Base-by-base conservation (phyloP, 2,113 vertebrate species). In the Sprattus sprattus region DNA sequence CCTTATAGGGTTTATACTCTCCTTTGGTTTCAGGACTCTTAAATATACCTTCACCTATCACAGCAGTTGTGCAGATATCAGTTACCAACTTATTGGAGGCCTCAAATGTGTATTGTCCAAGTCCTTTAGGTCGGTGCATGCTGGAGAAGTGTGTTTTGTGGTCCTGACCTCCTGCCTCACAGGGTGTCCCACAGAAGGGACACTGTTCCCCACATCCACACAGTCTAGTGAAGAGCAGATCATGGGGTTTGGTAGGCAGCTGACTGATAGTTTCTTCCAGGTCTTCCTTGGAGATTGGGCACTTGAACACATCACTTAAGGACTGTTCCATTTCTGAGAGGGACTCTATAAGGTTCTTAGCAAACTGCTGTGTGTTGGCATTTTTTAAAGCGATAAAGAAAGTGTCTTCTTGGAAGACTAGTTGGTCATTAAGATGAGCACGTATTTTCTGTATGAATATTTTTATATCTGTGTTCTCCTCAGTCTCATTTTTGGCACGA, bases 171-270 rank as follows among this genome's bases (percentile, higher is more conserved):
- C 39, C 39, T 39, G 39, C 39, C 2, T 39, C 39, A 39, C 39
- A 39, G 39, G 39, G 39, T 39, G 39, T 39, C 39, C 39, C 39
- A 39, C 39, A 39, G 39, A 39, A 95, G 15, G 93, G 95, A 81
- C 94, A 95, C 67, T 90, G 90, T 2, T 93, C 39, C 52, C 93
- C 93, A 90, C 95, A 95, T 25, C 94, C 94, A 83, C 92, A 88
- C 39, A 95, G 83, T 3, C 60, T 57, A 0, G 82, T 88, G 80
- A 94, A 93, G 57, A 94, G 89, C 85, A 88, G 88, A 3, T 93
- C 85, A 20, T 93, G 92, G 45, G 93, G 93, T 86, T 91, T 91
- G 4, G 84, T 16, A 2, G 82, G 39, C 11, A 93, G 89, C 16
- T 67, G 47, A 0, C 28, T 4, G 2, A 94, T 75, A 6, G 87